These are phyloP conservation scores for Garra rufa DNA, from an alignment of 2,113 vertebrate species.

Conservation along the genomic window DNA sequence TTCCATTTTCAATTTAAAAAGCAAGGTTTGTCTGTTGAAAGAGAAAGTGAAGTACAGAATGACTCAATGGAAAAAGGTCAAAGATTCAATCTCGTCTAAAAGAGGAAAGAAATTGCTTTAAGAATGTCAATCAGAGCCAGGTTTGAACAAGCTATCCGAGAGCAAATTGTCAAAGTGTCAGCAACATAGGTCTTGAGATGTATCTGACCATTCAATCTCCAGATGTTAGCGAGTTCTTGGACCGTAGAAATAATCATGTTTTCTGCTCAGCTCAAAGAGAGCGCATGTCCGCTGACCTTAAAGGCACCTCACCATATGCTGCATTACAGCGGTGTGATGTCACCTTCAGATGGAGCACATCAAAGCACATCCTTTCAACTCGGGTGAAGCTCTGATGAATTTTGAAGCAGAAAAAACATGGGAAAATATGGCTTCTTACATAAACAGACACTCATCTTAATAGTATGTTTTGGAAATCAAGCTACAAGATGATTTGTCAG, in stretches of 20 bases:
- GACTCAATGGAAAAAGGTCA: slow-evolving; percentile 40
- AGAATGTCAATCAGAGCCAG: slow-evolving; percentile 43
- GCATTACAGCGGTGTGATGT: slow-evolving; percentile 11
- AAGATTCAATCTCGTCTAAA: slow-evolving; percentile 45
- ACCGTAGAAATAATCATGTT: slow-evolving; percentile 36
- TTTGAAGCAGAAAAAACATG: not conserved
- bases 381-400: slow-evolving; percentile 7
- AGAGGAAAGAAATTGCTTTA: slow-evolving; percentile 32
- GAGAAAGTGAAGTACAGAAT: not conserved
- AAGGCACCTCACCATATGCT: slow-evolving; percentile 33
- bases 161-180: slow-evolving; percentile 29
- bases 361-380: slow-evolving; percentile 27
- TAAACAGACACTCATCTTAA: not conserved
- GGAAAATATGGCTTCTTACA: not conserved
- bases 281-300: not conserved
- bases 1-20: slow-evolving; percentile 2
- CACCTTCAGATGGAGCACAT: slow-evolving; percentile 37
- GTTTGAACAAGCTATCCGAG: slow-evolving; percentile 22
- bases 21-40: not conserved
- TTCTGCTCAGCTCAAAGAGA: not conserved
- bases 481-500: not conserved
- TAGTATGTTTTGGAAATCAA: not conserved
- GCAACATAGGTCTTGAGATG: slow-evolving; percentile 2
- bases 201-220: slow-evolving; percentile 40
- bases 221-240: not conserved